These are phyloP conservation scores for Pyralis farinalis DNA, from an alignment of 2,888 invertebrate species.

Conservation along the genomic window DNA sequence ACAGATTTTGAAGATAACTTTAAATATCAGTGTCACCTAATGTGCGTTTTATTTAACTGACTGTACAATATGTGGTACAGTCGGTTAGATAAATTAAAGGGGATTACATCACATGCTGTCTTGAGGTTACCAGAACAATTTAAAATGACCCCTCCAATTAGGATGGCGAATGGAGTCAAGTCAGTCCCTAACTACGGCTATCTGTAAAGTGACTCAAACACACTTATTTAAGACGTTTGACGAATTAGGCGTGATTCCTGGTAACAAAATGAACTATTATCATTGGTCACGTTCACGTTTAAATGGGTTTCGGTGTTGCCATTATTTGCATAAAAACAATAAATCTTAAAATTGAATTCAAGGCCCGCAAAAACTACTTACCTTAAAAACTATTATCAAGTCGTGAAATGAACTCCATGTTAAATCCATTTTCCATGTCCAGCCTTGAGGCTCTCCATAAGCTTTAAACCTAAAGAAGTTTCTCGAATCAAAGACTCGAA, in stretches of 20 bases:
- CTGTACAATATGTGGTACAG: not conserved
- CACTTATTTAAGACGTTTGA: not conserved
- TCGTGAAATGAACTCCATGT: too few relatives aligned
- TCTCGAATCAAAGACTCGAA: too few relatives aligned
- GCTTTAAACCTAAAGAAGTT: too few relatives aligned
- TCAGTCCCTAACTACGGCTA: constrained; percentile 13
- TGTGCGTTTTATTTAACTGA: too few relatives aligned
- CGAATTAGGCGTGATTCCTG: constrained; percentile 5
- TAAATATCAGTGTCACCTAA: too few relatives aligned
- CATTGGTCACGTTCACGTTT: not conserved
- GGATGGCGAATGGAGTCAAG: constrained; percentile 11
- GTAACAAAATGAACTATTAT: not conserved
- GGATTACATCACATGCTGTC: constrained; percentile 18
- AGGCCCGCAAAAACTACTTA: too few relatives aligned
- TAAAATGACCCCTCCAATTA: constrained; percentile 35
- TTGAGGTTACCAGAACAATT: constrained; percentile 27
- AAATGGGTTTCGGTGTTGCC: not conserved
- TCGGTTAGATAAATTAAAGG: constrained; percentile 3
- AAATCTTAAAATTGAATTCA: not conserved
- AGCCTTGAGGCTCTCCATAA: too few relatives aligned
- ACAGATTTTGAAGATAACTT: too few relatives aligned
- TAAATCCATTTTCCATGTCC: too few relatives aligned
- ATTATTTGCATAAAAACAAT: not conserved
- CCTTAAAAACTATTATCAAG: too few relatives aligned
- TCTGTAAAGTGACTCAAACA: constrained; percentile 1